Base-by-base conservation (phyloP, 1,140 invertebrate species). In the Neomicropteryx cornuta region DNA sequence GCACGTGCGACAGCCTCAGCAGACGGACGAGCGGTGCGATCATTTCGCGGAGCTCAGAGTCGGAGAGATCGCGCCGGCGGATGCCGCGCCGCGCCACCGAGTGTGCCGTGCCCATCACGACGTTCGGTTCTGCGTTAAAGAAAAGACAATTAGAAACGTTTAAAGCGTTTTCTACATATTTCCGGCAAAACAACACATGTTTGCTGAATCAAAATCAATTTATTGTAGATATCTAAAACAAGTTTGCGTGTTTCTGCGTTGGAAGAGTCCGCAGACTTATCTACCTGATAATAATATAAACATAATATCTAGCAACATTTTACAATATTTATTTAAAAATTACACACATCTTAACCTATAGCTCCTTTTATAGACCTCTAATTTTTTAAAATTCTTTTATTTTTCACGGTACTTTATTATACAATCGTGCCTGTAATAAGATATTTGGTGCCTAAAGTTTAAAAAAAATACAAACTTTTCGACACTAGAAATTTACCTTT, bases 61-160 rank as follows among this genome's bases (percentile, higher is more conserved):
- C 90, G 54, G 84, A 87, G 30, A 91, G 61, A 55, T 89, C 86
- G 24, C 86, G 65, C 45, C 88, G 83, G 46, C 89, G 87, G 1
- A 90, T 42, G 3, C 86, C 87, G 57, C 90, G 87, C 21, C 87
- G 73, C 10, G 86, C 76, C 18, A 92, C 84, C 24, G 87, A 90
- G 60, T 93, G 89, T 14, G 89, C 84, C 5, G 90, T 93, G 55
- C 93, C 87, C 54, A 81, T 90, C 22, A 95, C 71, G 32, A 95
- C 62, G 68, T 94, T 94, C 5, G 91, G 91, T 56, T 95, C 92
- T 72, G 73, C 52, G 61, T 62, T 41, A 33, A 44, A 36, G 14
- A 13, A 30, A 41, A 8, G 18, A 32, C 29, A 33, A 13, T 31
- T 34, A 4, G 11, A 33, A 21, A 6, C 17, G 14, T 6, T 14